Evolutionary conservation across 2,797 vertebrate species (phyloP), one percentile per base, ranked within the genome.

Genomic region (Synanceia verrucosa): DNA sequence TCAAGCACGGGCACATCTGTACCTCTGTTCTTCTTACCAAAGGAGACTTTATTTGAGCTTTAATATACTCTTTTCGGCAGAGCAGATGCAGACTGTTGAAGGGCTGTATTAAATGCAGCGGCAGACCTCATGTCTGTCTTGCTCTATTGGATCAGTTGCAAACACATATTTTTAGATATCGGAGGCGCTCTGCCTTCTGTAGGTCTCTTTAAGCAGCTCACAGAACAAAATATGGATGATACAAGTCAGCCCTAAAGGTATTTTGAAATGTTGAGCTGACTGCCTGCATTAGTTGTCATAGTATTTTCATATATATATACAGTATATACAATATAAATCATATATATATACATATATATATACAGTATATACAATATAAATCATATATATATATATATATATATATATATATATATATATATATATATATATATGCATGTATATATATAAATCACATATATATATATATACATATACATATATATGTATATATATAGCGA

Each of bases 121-220:
- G 41, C 51, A 77, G 57, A 70, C 47, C 71, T 78, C 69, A 73
- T 60, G 74, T 73, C 69, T 72, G 58, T 60, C 63, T 67, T 39
- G 47, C 68, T 80, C 53, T 57, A 19, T 24, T 34, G 60, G 59
- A 81, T 85, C 59, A 51, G 51, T 41, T 34, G 26, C 61, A 76
- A 77, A 81, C 50, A 44, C 16, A 24, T 76, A 76, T 88, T 86
- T 87, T 81, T 82, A 76, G 81, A 70, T 53, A 63, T 71, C 53
- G 1, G 5, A 65, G 51, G 11, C 37, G 19, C 69, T 50, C 18
- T 14, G 46, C 43, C 80, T 60, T 68, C 48, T 81, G 76, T 37
- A 31, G 23, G 46, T 58, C 31, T 50, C 33, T 70, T 70, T 62
- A 65, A 82, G 71, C 63, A 55, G 51, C 70, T 83, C 53, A 73